These are phyloP conservation scores for Epinotia nisella DNA, from an alignment of 2,888 invertebrate genomes.

Conservation along the genomic window DNA sequence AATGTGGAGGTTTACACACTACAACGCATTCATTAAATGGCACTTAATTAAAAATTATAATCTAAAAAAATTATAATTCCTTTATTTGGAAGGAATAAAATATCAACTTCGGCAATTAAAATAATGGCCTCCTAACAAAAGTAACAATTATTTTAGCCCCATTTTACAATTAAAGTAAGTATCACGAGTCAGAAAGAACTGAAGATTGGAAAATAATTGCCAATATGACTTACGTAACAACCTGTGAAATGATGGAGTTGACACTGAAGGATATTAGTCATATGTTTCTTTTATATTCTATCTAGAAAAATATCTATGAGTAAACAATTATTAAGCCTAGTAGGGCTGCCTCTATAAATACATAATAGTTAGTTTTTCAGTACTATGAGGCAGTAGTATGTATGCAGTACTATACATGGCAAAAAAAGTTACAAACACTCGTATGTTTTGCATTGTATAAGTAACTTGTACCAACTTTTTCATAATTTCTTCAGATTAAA, in stretches of 20 bases:
- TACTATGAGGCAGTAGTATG: too few relatives aligned
- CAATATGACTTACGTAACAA: constrained; percentile 16
- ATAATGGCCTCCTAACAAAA: not conserved
- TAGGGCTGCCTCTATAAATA: not conserved
- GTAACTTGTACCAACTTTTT: too few relatives aligned
- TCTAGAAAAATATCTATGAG: constrained; percentile 21
- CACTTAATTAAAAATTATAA: not conserved
- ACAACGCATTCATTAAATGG: not conserved
- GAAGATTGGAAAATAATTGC: constrained; percentile 8
- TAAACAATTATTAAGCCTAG: constrained; percentile 14
- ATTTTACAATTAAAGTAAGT: not conserved
- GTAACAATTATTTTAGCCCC: not conserved
- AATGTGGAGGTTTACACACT: not conserved
- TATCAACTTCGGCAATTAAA: not conserved
- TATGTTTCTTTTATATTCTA: constrained; percentile 28
- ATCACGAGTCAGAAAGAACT: not conserved
- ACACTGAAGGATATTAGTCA: constrained; percentile 11
- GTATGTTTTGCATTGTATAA: too few relatives aligned
- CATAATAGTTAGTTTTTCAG: not conserved
- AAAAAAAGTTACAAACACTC: too few relatives aligned
- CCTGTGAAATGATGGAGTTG: constrained; percentile 11
- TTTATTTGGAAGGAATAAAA: not conserved
- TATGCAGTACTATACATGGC: too few relatives aligned
- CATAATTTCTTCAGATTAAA: too few relatives aligned
- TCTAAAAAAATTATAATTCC: not conserved